Evolutionary conservation across 2,888 invertebrate species (phyloP).

Genomic region (Hirtodrosophila cameraria): DNA sequence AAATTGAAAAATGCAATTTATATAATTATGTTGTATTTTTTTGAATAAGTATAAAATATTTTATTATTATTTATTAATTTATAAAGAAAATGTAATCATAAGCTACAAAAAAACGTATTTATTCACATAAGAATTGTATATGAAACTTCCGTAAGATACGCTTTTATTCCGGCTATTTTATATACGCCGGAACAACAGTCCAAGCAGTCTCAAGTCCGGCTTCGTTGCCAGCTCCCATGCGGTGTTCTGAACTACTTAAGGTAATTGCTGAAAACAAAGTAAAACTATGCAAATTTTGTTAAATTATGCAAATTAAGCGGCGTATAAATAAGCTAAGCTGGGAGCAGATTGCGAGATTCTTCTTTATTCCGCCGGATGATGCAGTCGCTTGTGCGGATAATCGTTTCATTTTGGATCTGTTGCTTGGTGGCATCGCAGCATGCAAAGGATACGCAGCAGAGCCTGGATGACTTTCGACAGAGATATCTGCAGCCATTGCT

Average conservation of each 20-base stretch:
- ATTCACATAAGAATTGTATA: too few relatives aligned
- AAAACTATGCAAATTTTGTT: constrained; percentile 66
- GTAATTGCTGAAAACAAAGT: constrained; percentile 57
- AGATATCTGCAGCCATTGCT: constrained; percentile 70
- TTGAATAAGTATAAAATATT: too few relatives aligned
- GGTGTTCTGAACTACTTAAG: constrained; percentile 63
- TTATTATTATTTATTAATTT: too few relatives aligned
- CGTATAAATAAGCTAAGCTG: constrained; percentile 52
- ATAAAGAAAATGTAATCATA: too few relatives aligned
- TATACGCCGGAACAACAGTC: neutral
- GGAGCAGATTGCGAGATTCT: neutral
- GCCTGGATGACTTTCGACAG: constrained; percentile 76
- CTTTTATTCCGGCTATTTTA: too few relatives aligned
- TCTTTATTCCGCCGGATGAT: constrained; percentile 36
- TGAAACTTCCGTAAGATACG: too few relatives aligned
- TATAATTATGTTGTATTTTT: too few relatives aligned
- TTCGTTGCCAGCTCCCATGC: constrained; percentile 43
- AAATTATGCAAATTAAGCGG: constrained; percentile 63
- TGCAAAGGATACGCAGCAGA: constrained; percentile 45
- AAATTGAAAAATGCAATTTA: too few relatives aligned
- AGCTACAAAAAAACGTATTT: too few relatives aligned
- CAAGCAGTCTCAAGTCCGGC: too few relatives aligned
- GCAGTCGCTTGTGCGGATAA: constrained; percentile 9
- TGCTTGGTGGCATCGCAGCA: constrained; percentile 16
- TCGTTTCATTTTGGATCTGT: constrained; percentile 9